phyloP scores from a whole-genome alignment of 2,888 invertebrate genomes.

The Troglohyphantes excavatus region DNA sequence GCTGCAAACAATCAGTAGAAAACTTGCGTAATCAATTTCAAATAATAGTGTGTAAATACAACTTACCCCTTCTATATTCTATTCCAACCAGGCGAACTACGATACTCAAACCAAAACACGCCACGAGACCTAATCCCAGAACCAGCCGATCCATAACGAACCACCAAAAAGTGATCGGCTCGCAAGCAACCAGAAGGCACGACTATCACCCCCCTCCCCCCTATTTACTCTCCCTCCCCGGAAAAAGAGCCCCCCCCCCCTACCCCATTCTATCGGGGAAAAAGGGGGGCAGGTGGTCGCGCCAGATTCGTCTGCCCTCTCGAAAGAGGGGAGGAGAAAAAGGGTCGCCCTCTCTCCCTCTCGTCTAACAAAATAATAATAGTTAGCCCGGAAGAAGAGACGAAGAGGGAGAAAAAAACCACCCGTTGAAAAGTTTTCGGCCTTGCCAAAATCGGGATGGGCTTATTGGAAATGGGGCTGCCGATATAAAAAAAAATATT shows the following conservation, averaged over 20 bases:
- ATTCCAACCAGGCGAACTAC: background rate
- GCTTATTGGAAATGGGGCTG: conserved; percentile 15
- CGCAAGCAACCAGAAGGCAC: conserved; percentile 16
- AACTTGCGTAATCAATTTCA: no score
- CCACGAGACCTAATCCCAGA: conserved; percentile 13
- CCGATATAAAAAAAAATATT: no score
- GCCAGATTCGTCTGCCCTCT: conserved; percentile 31
- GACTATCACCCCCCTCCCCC: background rate
- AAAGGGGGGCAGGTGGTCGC: conserved; percentile 63
- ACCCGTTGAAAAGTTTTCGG: conserved; percentile 56
- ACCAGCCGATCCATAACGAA: conserved; percentile 31
- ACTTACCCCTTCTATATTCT: conserved; percentile 22
- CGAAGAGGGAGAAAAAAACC: conserved; percentile 11
- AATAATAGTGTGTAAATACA: no score
- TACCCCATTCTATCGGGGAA: background rate
- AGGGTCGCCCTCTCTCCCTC: conserved; percentile 22
- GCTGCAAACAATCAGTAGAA: no score
- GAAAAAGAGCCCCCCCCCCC: background rate
- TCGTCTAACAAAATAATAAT: conserved; percentile 23
- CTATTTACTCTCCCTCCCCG: no score
- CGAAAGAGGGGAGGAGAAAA: conserved; percentile 7
- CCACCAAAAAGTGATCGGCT: conserved; percentile 19
- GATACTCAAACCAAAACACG: conserved; percentile 2
- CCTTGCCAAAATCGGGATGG: conserved; percentile 38
- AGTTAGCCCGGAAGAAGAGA: conserved; percentile 60